Evolutionary conservation across 2,113 vertebrate species (phyloP), one percentile per base, ranked within the genome.

Genomic region (Bombycilla garrulus): DNA sequence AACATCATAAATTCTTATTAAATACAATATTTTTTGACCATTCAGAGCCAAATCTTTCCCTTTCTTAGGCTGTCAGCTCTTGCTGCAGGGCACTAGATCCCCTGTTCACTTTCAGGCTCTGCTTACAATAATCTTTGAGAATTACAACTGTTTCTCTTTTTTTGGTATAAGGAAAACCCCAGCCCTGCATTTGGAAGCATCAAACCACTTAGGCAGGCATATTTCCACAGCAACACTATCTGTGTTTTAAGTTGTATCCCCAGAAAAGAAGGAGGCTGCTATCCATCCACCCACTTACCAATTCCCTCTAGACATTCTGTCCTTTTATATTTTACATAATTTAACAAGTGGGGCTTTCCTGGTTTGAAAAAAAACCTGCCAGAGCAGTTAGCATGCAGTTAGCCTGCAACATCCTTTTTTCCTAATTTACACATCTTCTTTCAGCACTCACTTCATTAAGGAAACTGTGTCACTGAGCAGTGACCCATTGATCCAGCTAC

Each of bases 291-390:
- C 87, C 78, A 74, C 81, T 81, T 87, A 76, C 2, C 2, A 4
- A 60, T 77, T 96, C 65, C 70, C 74, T 94, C 81, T 82, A 87
- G 87, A 85, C 44, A 56, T 82, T 90, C 33, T 76, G 61, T 91
- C 56, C 33, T 78, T 71, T 82, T 57, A 51, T 92, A 91, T 81
- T 85, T 88, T 38, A 74, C 65, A 78, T 66, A 2, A 56, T 54
- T 72, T 71, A 80, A 72, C 47, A 36, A 45, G 70, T 29, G 85
- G 78, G 78, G 35, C n/a, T 88, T 95, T 90, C 28, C 50, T 4
- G 1, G 6, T 64, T 85, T 72, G 38, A 29, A 77, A 48, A 70
- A 61, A 47, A 31, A 2, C 12, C 19, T 58, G 60, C 36, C 44
- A 57, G 53, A 80, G 42, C 33, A 60, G 73, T 57, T 79, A 72